These are phyloP conservation scores for Spinibarbus caldwelli DNA, from an alignment of 2,797 vertebrate species.

Conservation along the genomic window DNA sequence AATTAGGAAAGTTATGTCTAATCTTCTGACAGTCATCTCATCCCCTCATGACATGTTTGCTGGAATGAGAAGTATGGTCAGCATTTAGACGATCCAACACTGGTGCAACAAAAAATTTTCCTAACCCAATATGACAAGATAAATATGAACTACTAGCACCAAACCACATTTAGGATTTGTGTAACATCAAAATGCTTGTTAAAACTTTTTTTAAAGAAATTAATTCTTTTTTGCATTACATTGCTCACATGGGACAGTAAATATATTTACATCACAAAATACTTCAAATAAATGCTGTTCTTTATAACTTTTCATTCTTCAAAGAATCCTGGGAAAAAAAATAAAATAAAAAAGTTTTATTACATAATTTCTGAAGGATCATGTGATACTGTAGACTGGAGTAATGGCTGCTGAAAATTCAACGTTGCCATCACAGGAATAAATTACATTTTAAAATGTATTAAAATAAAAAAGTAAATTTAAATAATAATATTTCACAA, in stretches of 20 bases:
- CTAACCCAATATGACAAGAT: neutral
- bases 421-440: neutral
- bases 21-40: neutral
- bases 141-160: neutral
- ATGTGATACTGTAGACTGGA: neutral
- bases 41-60: neutral
- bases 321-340: neutral
- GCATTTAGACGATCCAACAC: neutral
- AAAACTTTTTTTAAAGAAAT: too few relatives aligned
- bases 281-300: neutral
- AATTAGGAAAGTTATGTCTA: neutral
- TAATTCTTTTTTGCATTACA: neutral
- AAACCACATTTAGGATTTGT: neutral
- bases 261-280: neutral
- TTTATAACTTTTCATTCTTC: neutral
- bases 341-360: neutral
- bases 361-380: neutral
- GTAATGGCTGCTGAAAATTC: neutral
- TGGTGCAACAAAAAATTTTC: neutral
- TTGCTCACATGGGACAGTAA: neutral
- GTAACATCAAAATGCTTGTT: neutral
- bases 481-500: neutral
- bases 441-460: neutral
- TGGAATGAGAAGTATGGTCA: neutral
- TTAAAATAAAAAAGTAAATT: neutral